Conservation (phyloP, 2,888 invertebrate genomes). For the Melinaea marsaeus region DNA sequence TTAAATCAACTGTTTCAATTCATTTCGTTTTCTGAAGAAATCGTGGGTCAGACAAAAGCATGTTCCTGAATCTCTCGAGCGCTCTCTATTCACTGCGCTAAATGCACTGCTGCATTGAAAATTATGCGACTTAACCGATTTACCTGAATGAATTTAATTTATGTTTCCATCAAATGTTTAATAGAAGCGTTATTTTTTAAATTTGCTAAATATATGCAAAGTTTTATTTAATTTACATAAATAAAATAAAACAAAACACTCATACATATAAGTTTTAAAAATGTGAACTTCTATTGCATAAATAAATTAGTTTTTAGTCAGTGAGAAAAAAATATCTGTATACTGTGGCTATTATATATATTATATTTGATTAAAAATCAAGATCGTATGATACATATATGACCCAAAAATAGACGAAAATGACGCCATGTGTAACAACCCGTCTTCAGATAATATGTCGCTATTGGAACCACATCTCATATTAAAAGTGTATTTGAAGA, state of each 20-base stretch:
- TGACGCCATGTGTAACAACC: background rate
- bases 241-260: no score
- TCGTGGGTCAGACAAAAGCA: constrained; percentile 4
- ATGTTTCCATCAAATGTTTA: background rate
- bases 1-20: constrained; percentile 33
- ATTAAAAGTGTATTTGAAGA: constrained; percentile 30
- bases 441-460: constrained; percentile 5
- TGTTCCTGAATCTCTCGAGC: constrained; percentile 10
- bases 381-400: background rate
- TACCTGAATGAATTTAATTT: background rate
- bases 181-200: no score
- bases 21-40: constrained; percentile 21
- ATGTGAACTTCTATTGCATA: no score
- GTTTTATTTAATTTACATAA: no score
- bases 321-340: no score
- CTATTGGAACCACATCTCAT: constrained; percentile 26
- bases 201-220: no score
- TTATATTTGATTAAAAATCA: background rate
- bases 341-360: no score
- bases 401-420: background rate
- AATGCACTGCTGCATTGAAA: constrained; percentile 12
- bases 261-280: no score
- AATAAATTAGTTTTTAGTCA: no score
- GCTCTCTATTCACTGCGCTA: constrained; percentile 8
- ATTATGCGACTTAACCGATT: constrained; percentile 16